A percentile compares a stretch with the other conserved stretches of the same genome.
Conservation (phyloP, 2,113 vertebrate species). For the Fulmarus glacialis region DNA sequence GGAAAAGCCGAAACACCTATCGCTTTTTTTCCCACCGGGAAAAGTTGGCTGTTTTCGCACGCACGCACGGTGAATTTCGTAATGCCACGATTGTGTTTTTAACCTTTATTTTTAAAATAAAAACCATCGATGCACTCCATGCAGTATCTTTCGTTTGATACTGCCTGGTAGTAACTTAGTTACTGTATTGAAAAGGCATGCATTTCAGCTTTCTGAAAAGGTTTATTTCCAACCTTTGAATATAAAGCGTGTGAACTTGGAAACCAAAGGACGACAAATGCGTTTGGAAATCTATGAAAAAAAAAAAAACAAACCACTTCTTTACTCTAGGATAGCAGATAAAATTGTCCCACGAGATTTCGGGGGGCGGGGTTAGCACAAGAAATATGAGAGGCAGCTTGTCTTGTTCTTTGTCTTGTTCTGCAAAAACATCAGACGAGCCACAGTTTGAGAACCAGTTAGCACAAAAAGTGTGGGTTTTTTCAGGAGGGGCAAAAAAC, state of each 20-base stretch:
- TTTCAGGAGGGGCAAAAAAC: background rate
- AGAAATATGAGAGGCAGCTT: background rate
- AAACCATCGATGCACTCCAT: background rate
- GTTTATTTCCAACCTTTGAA: background rate
- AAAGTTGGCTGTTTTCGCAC: background rate
- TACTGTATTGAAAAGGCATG: background rate
- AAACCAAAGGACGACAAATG: background rate
- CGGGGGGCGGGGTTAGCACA: background rate
- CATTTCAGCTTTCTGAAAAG: background rate
- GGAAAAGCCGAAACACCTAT: background rate
- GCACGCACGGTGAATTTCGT: background rate
- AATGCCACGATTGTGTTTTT: background rate
- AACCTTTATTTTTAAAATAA: slow-evolving; percentile 4
- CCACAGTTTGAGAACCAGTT: background rate
- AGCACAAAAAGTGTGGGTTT: background rate
- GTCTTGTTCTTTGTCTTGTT: background rate
- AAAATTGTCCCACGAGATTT: background rate
- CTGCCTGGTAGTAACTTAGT: background rate
- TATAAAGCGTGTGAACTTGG: background rate
- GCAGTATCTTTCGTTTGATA: background rate
- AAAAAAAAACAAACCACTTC: background rate
- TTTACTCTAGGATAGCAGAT: background rate
- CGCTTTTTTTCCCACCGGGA: background rate
- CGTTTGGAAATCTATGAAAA: background rate
- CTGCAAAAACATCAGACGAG: background rate